Evolutionary conservation across 1,140 invertebrate genomes (phyloP).

Genomic region (Stegodyphus mimosarum): DNA sequence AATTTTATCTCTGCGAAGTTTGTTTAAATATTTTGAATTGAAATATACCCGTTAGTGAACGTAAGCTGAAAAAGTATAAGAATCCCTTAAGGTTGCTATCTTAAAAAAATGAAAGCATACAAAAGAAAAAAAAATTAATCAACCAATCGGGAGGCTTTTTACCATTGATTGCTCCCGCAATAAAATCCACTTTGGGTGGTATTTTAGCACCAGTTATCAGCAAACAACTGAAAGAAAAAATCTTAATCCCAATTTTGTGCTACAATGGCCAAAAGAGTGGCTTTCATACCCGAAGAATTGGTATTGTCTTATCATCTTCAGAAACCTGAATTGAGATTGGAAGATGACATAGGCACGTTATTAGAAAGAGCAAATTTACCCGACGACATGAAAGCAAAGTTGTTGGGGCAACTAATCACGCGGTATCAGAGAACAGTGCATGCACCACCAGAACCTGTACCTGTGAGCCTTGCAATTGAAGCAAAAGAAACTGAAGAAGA

Average conservation of each 20-base stretch:
- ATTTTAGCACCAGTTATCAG: conserved; percentile 4
- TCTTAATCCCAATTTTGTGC: too few relatives aligned
- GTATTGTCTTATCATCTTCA: background rate
- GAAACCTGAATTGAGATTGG: background rate
- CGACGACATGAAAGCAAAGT: conserved; percentile 25
- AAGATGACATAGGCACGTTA: background rate
- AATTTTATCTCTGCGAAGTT: conserved; percentile 10
- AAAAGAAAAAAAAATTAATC: background rate
- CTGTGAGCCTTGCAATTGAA: background rate
- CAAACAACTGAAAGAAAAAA: conserved; percentile 16
- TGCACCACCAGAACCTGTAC: background rate
- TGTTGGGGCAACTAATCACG: conserved; percentile 20
- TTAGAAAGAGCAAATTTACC: background rate
- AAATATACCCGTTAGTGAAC: background rate
- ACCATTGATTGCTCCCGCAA: background rate
- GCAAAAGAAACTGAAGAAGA: background rate
- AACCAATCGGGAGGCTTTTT: conserved; percentile 23
- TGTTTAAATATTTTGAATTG: conserved; percentile 39
- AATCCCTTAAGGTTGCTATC: background rate
- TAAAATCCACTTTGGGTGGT: conserved; percentile 1
- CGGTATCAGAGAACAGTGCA: conserved; percentile 6
- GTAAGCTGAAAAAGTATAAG: conserved; percentile 47
- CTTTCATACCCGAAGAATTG: background rate
- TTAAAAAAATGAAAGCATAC: background rate
- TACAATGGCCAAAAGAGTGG: conserved; percentile 7